Conservation (phyloP, 2,113 vertebrate species). For the Mola mola region DNA sequence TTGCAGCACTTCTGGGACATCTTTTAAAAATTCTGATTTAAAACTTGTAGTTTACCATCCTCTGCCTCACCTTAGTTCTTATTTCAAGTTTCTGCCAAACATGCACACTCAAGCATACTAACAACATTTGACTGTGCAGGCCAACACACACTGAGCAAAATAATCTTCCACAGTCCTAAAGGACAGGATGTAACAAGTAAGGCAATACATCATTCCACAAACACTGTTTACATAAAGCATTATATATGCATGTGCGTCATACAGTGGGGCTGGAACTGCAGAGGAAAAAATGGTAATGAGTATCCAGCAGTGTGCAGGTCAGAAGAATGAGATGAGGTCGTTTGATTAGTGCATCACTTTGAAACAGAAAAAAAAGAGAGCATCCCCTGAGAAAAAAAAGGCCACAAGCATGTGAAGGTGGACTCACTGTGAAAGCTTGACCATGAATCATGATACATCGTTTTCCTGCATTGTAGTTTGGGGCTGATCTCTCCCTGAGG, state of each 20-base stretch:
- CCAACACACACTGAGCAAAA: background rate
- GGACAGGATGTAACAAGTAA: slow-evolving; percentile 13
- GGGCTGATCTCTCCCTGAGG: slow-evolving; percentile 75
- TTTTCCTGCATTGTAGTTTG: slow-evolving; percentile 68
- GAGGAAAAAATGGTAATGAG: slow-evolving; percentile 26
- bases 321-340: slow-evolving; percentile 45
- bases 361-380: background rate
- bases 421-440: slow-evolving; percentile 45
- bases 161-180: slow-evolving; percentile 5
- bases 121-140: slow-evolving; percentile 15
- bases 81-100: slow-evolving; percentile 20
- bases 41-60: background rate
- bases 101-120: background rate
- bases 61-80: slow-evolving; percentile 7
- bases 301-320: slow-evolving; percentile 24
- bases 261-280: slow-evolving; percentile 40
- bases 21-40: slow-evolving; percentile 18
- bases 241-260: slow-evolving; percentile 21
- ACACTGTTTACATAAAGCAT: slow-evolving; percentile 26
- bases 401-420: slow-evolving; percentile 24
- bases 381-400: slow-evolving; percentile 14
- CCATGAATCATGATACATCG: slow-evolving; percentile 63
- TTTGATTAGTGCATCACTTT: slow-evolving; percentile 25
- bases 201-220: slow-evolving; percentile 27
- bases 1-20: slow-evolving; percentile 3